These are phyloP conservation scores for Anthophora plumipes DNA, from an alignment of 2,888 invertebrate species.

Conservation along the genomic window DNA sequence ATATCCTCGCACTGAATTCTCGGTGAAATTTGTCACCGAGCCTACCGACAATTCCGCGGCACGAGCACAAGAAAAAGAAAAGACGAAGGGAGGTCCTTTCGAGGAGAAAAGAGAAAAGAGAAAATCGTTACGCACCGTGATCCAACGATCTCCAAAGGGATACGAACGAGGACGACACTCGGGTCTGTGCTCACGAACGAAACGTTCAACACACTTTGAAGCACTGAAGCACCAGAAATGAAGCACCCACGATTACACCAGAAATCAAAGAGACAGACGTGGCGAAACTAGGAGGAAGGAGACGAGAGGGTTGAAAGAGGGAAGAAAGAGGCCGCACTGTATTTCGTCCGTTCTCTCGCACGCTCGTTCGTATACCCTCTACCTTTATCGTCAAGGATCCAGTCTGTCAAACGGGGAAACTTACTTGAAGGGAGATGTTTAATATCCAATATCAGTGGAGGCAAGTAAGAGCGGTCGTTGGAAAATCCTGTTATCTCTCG, in stretches of 20 bases:
- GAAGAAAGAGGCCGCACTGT: constrained; percentile 46
- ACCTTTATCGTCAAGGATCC: constrained; percentile 32
- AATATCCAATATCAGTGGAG: constrained; percentile 31
- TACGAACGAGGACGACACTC: constrained; percentile 26
- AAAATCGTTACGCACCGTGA: constrained; percentile 16
- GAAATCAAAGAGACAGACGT: background rate
- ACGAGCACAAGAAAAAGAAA: constrained; percentile 11
- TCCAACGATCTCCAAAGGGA: constrained; percentile 30
- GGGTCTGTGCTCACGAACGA: constrained; percentile 8
- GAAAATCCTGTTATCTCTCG: constrained; percentile 37
- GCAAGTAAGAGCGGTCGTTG: background rate
- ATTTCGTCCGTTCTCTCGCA: constrained; percentile 37
- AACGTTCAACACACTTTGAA: constrained; percentile 61
- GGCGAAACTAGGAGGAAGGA: background rate
- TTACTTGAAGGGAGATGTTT: constrained; percentile 60
- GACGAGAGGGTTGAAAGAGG: background rate
- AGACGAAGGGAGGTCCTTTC: background rate
- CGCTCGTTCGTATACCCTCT: constrained; percentile 24
- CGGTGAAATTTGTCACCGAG: background rate
- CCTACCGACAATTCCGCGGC: background rate
- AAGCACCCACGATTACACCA: constrained; percentile 62
- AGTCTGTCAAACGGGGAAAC: constrained; percentile 47
- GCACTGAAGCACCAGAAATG: constrained; percentile 61
- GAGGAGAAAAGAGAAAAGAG: background rate
- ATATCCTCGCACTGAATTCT: background rate